Evolutionary conservation across 2,797 vertebrate species (phyloP), one percentile per base, ranked within the genome.

Genomic region (Enteromius anoplus): DNA sequence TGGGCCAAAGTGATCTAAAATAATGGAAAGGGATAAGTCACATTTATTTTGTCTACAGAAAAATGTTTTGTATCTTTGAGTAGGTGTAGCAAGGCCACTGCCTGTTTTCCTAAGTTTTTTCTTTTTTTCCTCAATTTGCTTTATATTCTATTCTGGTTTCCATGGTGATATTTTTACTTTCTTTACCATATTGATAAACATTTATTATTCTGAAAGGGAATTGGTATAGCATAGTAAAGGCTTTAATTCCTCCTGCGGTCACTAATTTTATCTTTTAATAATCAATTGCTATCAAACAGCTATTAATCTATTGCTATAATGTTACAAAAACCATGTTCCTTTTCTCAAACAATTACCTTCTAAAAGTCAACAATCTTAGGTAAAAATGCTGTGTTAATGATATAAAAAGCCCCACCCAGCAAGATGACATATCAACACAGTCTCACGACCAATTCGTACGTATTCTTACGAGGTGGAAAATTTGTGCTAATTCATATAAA

Each of bases 151-250:
- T 45, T 47, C 76, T 82, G 72, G 87, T 87, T 87, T 85, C 86
- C 83, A 88, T 82, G 83, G 84, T 82, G 70, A 87, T 87, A 65
- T 34, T 80, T 87, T 84, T 77, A 72, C 51, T 72, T 75, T 75
- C 37, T 80, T 83, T 82, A 58, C 26, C 62, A 79, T 76, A 88
- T 81, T 86, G 75, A 37, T 37, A 71, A 77, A 70, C 76, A 81
- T 85, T 83, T 73, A 78, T 75, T 69, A 37, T 37, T 72, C 32
- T 64, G 55, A 23, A 82, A 80, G 42, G 23, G 53, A 84, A 53
- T 15, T 69, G 55, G 29, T 66, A 9, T 75, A 23, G 58, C 23
- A 32, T 66, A 68, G 65, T 42, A 45, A 82, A 47, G 37, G 68
- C 49, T 80, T 65, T 6, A 29, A 14, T 4, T 14, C n/a, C n/a